Conservation (phyloP, 2,888 invertebrate genomes). For the Leptothorax acervorum region DNA sequence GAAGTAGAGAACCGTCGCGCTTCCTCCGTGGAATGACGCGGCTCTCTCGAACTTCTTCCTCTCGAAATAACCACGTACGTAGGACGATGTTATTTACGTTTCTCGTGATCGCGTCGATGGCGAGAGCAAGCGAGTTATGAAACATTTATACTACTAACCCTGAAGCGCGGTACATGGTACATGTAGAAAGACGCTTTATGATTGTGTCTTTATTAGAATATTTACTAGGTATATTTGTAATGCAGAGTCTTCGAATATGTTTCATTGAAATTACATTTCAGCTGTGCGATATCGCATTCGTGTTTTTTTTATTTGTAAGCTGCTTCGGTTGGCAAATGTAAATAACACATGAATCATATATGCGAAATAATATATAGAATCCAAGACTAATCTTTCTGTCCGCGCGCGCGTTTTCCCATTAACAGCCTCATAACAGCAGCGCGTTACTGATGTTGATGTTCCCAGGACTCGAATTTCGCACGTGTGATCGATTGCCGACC, state of each 20-base stretch:
- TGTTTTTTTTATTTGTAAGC: neutral
- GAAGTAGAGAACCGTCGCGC: conserved; percentile 45
- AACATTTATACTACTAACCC: conserved; percentile 37
- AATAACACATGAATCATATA: neutral
- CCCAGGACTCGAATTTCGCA: conserved; percentile 32
- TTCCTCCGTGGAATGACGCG: conserved; percentile 12
- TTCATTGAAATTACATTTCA: conserved; percentile 25
- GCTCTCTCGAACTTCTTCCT: conserved; percentile 38
- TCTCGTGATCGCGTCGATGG: conserved; percentile 47
- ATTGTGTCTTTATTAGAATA: conserved; percentile 17
- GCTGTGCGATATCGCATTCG: neutral
- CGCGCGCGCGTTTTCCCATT: conserved; percentile 22
- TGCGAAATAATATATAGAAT: conserved; percentile 6
- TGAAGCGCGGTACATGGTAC: neutral
- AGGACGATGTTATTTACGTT: conserved; percentile 52
- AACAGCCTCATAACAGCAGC: conserved; percentile 12
- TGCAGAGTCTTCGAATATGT: neutral
- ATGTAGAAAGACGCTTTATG: conserved; percentile 1
- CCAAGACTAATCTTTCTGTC: neutral
- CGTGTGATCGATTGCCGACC: conserved; percentile 47
- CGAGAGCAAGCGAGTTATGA: conserved; percentile 34
- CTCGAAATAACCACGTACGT: conserved; percentile 60
- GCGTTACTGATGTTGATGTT: conserved; percentile 37
- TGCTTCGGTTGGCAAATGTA: neutral
- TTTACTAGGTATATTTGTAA: neutral